Base-by-base conservation (phyloP, 2,888 invertebrate species). In the Rhodophaea formosa region DNA sequence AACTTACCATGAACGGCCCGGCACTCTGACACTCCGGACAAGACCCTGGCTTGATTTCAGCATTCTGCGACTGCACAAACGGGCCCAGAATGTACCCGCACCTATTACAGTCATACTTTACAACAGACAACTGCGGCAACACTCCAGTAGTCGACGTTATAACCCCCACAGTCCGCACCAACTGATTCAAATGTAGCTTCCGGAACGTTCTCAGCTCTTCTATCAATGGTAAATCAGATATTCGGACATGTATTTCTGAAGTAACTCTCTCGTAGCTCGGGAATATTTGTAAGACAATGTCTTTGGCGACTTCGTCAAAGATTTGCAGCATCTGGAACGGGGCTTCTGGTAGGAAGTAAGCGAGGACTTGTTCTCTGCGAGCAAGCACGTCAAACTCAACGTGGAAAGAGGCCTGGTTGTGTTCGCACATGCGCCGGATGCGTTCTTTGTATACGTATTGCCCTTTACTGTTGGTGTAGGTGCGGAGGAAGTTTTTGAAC, bases 11-110 rank as follows among this genome's bases (percentile, higher is more conserved):
- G 85, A 99, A 99, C 0, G 99, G 99, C 0, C 99, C 99, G 58
- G 92, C 91, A 73, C 98, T 98, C 82, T 99, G 99, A 93, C 99
- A 99, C 79, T 99, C 98, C 0, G 99, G 99, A 91, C 99, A 99
- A 0, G 97, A 96, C 0, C 97, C 98, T 0, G 99, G 99, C 75
- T 96, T 97, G 0, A 99, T 96, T 91, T 99, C 99, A 3, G 96
- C 91, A 74, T 96, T 95, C 84, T 98, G 98, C 0, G 96, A 94
- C 88, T 99, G 99, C 14, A 97, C 95, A 80, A 98, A 99, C 0
- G 99, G 99, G 0, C 99, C 99, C 67, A 99, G 88, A 23, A 99
- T 93, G 78, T 96, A 98, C 7, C 97, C 97, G 82, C 99, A 99
- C 72, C 98, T 96, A 67, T 96, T 95, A 92, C 99, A 99, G 85